A percentile compares a stretch with the other conserved stretches of the same genome.
phyloP scores from a whole-genome alignment of 2,888 invertebrate species.

The Calliphora vomitoria region DNA sequence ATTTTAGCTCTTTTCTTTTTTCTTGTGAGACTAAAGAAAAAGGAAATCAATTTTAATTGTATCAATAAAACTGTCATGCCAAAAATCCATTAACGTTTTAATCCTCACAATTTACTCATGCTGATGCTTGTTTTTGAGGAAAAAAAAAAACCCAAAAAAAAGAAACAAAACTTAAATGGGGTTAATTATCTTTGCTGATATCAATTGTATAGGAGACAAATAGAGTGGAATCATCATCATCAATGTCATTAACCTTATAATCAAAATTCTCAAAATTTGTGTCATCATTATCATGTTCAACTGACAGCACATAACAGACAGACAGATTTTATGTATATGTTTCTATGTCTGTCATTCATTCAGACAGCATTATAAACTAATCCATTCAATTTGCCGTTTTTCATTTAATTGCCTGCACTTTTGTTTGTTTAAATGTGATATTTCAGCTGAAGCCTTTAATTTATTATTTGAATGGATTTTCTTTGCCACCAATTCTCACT shows the following conservation, averaged over 20 bases:
- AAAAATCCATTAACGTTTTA: conserved; percentile 27
- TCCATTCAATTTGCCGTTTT: background rate
- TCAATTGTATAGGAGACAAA: background rate
- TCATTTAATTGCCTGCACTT: conserved; percentile 23
- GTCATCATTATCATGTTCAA: no score
- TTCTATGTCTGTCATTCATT: no score
- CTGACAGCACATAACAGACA: no score
- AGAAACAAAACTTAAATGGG: background rate
- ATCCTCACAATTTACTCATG: background rate
- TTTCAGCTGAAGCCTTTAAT: background rate
- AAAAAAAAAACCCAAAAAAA: background rate
- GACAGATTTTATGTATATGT: no score
- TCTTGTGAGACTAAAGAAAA: background rate
- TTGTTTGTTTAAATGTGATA: background rate
- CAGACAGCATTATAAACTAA: background rate
- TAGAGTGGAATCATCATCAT: background rate
- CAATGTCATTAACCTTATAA: background rate
- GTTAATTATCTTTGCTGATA: conserved; percentile 10
- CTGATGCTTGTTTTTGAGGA: background rate
- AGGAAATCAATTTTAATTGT: conserved; percentile 2
- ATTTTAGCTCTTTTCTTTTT: background rate
- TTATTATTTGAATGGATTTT: background rate
- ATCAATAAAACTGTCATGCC: conserved; percentile 16
- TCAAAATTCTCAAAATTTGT: background rate
- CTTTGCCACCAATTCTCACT: background rate